Evolutionary conservation across 2,113 vertebrate genomes (phyloP), one percentile per base, ranked within the genome.

Genomic region (Corvus moneduloides): DNA sequence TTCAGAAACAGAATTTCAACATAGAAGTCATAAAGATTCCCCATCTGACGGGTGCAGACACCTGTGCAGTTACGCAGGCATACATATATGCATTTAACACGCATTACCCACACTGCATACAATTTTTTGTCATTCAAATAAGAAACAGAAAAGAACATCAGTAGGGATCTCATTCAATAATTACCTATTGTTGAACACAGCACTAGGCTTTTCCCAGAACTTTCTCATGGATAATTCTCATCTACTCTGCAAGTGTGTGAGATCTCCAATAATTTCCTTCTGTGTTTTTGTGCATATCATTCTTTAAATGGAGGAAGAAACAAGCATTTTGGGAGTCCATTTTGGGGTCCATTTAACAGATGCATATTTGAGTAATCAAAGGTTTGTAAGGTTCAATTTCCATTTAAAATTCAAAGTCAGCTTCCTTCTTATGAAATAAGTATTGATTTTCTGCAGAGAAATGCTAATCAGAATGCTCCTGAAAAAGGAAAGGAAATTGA

Each of bases 381-480:
- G 54, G 44, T 92, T 87, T 90, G 21, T 72, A 92, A 77, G 41
- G 69, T 93, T 94, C 59, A 39, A 82, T 92, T 91, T 83, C 83
- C 76, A 91, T 93, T 94, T 95, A 48, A 95, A 87, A 91, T 92
- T 94, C 83, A 87, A 87, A 92, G 71, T 89, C 56, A 93, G 15
- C 58, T 81, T 95, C 68, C 59, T 90, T 94, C 78, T 94, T 83
- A 80, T 84, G 86, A 80, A 96, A 66, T 77, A 91, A 89, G 61
- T 78, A 92, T 92, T 96, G 91, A 95, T 92, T 90, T 93, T 96
- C 66, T 94, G 48, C 86, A 83, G 41, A 93, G 43, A 86, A 97
- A 89, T 95, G 91, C 72, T 96, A 85, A 88, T 93, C 49, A 89
- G 67, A 91, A 87, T 13, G n/a, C 30, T 94, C 7, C 49, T 90